Base-by-base conservation (phyloP, 30 jellyfish, hydroid and myxozoan species). In the Pseudorhiza aurosa region DNA sequence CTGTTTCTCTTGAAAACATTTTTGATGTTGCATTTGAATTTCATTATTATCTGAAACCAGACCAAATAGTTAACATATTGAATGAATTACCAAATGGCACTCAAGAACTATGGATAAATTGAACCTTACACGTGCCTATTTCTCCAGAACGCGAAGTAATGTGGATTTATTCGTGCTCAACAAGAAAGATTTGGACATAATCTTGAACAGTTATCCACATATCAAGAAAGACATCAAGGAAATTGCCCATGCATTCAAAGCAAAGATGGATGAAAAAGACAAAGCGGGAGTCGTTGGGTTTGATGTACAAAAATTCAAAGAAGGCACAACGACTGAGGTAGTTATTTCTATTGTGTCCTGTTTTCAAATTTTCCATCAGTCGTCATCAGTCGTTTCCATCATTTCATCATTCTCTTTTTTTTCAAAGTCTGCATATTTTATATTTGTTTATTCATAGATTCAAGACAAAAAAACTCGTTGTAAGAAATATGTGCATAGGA, bases 91-190 rank as follows among this genome's bases (percentile, higher is more conserved):
- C n/a, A n/a, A n/a, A n/a, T n/a, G n/a, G n/a, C n/a, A n/a, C n/a
- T n/a, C n/a, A n/a, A n/a, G n/a, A n/a, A n/a, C n/a, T n/a, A n/a
- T n/a, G n/a, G n/a, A n/a, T n/a, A n/a, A n/a, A n/a, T n/a, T n/a
- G n/a, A n/a, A n/a, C n/a, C n/a, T n/a, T n/a, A n/a, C n/a, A n/a
- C n/a, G n/a, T n/a, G n/a, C n/a, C n/a, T n/a, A n/a, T n/a, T n/a
- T n/a, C n/a, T 68, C 36, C 62, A 87, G 97, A 57, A 76, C 97
- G 11, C 95, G 40, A 53, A 88, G 95, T 25, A 88, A 88, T 72
- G 58, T 46, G 0, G 95, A 88, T 46, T 65, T 81, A 75, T 74
- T 88, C 55, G 85, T 88, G 19, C 67, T 88, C 22, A 79, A 62
- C 39, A 88, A 88, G 40, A 44, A 73, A 55, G 95, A 88, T 50